Conservation (phyloP, 2,888 invertebrate species). For the Cyclophora albipunctata region DNA sequence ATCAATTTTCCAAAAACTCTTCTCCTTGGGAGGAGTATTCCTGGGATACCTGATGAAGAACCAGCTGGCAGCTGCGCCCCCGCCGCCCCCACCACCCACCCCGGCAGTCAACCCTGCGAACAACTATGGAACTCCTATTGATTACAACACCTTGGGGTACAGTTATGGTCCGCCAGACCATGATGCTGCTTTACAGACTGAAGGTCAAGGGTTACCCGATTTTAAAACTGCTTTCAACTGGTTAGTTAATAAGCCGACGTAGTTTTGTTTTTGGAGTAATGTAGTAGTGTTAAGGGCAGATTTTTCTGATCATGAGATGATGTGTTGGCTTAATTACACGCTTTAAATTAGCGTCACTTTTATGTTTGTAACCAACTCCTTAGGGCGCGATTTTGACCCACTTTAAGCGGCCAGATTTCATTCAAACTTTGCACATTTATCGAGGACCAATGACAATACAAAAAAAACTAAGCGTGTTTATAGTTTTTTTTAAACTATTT, state of each 20-base stretch:
- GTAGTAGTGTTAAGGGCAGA: too few relatives aligned
- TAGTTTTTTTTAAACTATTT: too few relatives aligned
- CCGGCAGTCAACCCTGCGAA: slow-evolving; percentile 17
- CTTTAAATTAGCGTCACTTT: too few relatives aligned
- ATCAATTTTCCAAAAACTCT: slow-evolving; percentile 61
- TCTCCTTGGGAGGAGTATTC: slow-evolving; percentile 46
- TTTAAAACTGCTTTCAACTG: slow-evolving; percentile 44
- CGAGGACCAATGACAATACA: too few relatives aligned
- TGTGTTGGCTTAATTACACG: too few relatives aligned
- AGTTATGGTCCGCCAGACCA: slow-evolving; percentile 56
- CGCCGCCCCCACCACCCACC: slow-evolving; percentile 1
- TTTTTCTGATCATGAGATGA: too few relatives aligned
- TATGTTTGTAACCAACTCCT: too few relatives aligned
- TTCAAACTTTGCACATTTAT: too few relatives aligned
- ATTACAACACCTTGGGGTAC: slow-evolving; percentile 62
- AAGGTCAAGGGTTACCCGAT: slow-evolving; percentile 38
- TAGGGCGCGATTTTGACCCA: too few relatives aligned
- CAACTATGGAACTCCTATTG: slow-evolving; percentile 48
- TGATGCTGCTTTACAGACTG: slow-evolving; percentile 33
- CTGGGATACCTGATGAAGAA: slow-evolving; percentile 53
- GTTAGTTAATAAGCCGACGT: slow-evolving; percentile 42
- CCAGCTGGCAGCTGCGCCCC: slow-evolving; percentile 18
- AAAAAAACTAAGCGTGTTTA: too few relatives aligned
- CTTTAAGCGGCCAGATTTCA: too few relatives aligned
- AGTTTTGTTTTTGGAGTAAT: too few relatives aligned